A percentile compares a stretch with the other conserved stretches of the same genome.
Conservation (phyloP, 2,113 vertebrate genomes). For the Picathartes gymnocephalus region DNA sequence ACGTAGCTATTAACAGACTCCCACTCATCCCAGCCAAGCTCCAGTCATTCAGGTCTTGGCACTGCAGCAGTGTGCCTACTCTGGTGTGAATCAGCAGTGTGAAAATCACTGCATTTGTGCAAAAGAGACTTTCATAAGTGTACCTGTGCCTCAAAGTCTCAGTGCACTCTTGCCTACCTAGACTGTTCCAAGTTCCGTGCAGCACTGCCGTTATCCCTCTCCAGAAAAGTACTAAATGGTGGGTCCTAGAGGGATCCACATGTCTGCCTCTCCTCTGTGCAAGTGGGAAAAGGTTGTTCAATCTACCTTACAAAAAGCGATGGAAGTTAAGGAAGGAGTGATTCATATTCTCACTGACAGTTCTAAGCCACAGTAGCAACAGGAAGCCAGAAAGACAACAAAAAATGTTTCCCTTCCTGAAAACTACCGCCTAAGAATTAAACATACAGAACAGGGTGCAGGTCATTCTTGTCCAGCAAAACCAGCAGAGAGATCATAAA, state of each 20-base stretch:
- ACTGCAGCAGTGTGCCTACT: neutral
- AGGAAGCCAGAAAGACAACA: neutral
- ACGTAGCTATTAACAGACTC: neutral
- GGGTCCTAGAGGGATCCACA: neutral
- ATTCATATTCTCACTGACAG: neutral
- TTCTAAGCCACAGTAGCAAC: neutral
- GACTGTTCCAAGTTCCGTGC: neutral
- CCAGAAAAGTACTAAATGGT: neutral
- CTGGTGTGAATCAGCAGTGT: neutral
- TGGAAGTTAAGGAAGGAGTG: neutral
- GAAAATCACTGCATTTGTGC: neutral
- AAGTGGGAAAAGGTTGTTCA: neutral
- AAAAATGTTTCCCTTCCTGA: neutral
- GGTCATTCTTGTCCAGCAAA: neutral
- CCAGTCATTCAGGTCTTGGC: conserved; percentile 7
- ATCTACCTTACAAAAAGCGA: neutral
- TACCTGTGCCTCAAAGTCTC: neutral
- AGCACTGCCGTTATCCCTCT: neutral
- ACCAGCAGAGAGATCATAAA: neutral
- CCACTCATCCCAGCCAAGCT: neutral
- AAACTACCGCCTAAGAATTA: neutral
- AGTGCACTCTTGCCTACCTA: neutral
- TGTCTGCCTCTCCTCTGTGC: neutral
- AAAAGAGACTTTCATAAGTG: neutral
- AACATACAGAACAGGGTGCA: neutral